Evolutionary conservation across 2,113 vertebrate genomes (phyloP), one percentile per base, ranked within the genome.

Genomic region (Psittacus erithacus): DNA sequence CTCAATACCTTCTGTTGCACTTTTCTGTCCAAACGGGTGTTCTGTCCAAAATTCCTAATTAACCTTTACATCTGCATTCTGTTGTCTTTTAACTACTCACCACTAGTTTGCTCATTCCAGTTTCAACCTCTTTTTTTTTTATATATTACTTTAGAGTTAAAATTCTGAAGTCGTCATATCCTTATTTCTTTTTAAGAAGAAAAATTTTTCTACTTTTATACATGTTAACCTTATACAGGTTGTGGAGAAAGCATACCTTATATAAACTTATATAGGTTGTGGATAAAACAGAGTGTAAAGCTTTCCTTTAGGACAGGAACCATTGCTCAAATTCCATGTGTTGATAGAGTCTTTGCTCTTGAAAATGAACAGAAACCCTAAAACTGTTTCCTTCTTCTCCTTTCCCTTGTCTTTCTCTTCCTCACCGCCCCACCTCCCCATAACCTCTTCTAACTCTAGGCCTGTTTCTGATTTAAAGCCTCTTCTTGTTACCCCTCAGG

Each of bases 171-270:
- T 75, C 5, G 6, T 64, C 22, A 38, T 11, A 59, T 71, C 52
- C 11, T 76, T 1, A 39, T 50, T 88, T 76, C 1, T 35, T 71
- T 74, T 47, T 17, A 22, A 74, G 22, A 33, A n/a, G 2, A 65
- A 33, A 24, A 44, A 0, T 17, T 82, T 43, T 92, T 50, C 27
- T 49, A 46, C 4, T 55, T 4, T 65, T 38, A 47, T 4, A n/a
- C 2, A 57, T 0, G 1, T 20, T 67, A 59, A 59, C 33, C 5
- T 65, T n/a, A 46, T 3, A 41, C 2, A 57, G 1, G 1, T 17
- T 59, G 25, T 55, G 17, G 13, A 70, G 14, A 91, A 86, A 75
- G 4, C 4, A 62, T 47, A 88, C 14, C 13, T n/a, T 59, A 14
- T 23, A 59, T 59, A n/a, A n/a, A 59, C 33, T n/a, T 23, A 59